phyloP scores from a whole-genome alignment of 2,797 vertebrate genomes.

The Helostoma temminkii region DNA sequence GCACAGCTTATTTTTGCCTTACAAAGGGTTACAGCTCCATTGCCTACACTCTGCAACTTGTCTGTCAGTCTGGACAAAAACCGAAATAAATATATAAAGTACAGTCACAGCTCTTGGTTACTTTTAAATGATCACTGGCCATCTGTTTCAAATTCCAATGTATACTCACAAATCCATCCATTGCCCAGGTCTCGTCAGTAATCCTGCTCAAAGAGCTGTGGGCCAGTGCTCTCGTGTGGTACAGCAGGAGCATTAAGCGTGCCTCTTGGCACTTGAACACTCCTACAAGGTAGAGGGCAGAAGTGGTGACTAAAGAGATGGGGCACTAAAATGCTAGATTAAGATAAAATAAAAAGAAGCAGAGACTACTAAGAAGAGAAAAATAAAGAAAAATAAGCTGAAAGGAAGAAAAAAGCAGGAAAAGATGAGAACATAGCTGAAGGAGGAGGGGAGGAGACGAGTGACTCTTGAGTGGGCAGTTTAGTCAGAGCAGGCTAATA shows the following conservation, averaged over 20 bases:
- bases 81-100: constrained; percentile 11
- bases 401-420: background rate
- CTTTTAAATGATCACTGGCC: constrained; percentile 29
- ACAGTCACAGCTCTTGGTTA: constrained; percentile 34
- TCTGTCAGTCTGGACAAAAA: constrained; percentile 23
- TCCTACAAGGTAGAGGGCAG: constrained; percentile 79
- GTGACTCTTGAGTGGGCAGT: constrained; percentile 57
- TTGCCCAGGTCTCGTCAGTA: constrained; percentile 94
- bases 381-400: background rate
- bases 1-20: constrained; percentile 21
- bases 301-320: constrained; percentile 42
- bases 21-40: constrained; percentile 1
- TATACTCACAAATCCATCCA: constrained; percentile 98
- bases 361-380: background rate
- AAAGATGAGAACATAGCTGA: background rate
- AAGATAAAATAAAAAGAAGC: background rate
- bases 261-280: constrained; percentile 96
- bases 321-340: constrained; percentile 23
- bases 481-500: constrained; percentile 54
- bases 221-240: constrained; percentile 89
- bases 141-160: constrained; percentile 47
- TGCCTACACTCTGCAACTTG: constrained; percentile 28
- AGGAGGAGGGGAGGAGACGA: constrained; percentile 29
- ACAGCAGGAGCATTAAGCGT: constrained; percentile 91
- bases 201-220: constrained; percentile 90